These are phyloP conservation scores for Falco concolor DNA, from an alignment of 2,797 vertebrate species.

Conservation along the genomic window DNA sequence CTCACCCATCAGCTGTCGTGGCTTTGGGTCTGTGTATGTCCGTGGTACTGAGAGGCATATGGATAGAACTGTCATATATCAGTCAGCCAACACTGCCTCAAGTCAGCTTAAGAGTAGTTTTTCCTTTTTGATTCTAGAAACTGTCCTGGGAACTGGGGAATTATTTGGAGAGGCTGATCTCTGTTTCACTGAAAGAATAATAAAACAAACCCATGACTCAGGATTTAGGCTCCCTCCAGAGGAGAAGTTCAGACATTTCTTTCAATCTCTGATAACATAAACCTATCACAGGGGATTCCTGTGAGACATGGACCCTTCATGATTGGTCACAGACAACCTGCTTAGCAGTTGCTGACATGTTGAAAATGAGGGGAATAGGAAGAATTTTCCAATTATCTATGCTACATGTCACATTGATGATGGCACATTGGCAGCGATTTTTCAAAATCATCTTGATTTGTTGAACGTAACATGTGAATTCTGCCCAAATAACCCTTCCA, in stretches of 20 bases:
- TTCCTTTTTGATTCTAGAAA: not conserved
- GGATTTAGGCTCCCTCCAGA: constrained; percentile 51
- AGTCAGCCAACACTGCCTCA: not conserved
- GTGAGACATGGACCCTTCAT: not conserved
- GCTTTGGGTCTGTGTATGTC: not conserved
- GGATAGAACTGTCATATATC: not conserved
- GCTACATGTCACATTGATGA: not conserved
- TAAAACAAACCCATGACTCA: not conserved
- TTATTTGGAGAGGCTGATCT: not conserved
- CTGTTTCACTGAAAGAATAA: not conserved
- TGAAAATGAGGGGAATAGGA: not conserved
- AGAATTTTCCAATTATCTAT: not conserved
- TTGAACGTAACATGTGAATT: not conserved
- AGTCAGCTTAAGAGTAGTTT: not conserved
- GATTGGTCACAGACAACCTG: not conserved
- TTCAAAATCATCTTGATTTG: not conserved
- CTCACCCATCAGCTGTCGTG: not conserved
- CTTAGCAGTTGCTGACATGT: not conserved
- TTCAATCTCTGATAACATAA: not conserved
- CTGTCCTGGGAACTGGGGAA: not conserved
- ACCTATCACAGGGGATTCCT: not conserved
- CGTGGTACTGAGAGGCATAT: not conserved
- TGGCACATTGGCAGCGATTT: not conserved
- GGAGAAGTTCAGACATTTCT: constrained; percentile 31
- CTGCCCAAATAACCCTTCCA: not conserved